These are phyloP conservation scores for Puffinus mauretanicus DNA, from an alignment of 2,113 vertebrate species.

Conservation along the genomic window DNA sequence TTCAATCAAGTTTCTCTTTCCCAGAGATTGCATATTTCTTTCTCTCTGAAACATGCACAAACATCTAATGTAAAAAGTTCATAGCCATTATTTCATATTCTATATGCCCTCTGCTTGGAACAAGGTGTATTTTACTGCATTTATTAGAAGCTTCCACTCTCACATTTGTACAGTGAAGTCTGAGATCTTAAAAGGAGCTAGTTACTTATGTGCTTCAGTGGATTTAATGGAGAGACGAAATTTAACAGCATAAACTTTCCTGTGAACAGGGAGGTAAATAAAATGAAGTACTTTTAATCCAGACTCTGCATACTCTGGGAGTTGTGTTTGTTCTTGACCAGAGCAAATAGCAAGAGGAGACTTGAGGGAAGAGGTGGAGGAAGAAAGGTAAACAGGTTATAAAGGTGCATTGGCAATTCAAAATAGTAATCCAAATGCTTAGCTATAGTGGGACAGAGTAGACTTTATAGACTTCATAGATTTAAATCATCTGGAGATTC, in stretches of 20 bases:
- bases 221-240: not conserved
- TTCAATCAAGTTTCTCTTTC: constrained; percentile 7
- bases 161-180: not conserved
- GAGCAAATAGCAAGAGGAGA: not conserved
- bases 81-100: not conserved
- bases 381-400: not conserved
- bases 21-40: not conserved
- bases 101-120: not conserved
- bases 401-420: not conserved
- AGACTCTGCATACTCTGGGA: not conserved
- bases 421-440: not conserved
- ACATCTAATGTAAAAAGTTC: not conserved
- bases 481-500: not conserved
- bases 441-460: not conserved
- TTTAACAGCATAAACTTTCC: not conserved
- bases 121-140: not conserved
- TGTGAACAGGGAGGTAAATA: not conserved
- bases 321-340: not conserved
- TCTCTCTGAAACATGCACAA: not conserved
- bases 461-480: not conserved
- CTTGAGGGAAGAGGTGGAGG: not conserved
- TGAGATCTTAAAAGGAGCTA: not conserved
- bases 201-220: not conserved
- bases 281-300: not conserved
- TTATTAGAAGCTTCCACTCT: not conserved